Conservation (phyloP, 2,888 invertebrate species). For the Caenorhabditis auriculariae region DNA sequence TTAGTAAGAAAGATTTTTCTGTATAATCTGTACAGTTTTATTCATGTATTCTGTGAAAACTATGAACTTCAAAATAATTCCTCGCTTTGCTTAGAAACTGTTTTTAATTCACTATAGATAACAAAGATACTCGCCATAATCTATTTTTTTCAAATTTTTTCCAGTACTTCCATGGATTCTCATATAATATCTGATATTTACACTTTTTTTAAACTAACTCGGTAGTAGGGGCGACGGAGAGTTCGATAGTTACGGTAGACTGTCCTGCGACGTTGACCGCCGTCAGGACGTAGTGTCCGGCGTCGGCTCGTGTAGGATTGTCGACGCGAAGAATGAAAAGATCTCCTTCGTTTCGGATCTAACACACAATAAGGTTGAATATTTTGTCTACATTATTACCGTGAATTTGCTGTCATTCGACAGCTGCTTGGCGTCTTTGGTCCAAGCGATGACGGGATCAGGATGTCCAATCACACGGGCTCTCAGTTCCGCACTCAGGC, state of each 20-base stretch:
- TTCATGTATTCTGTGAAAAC: too few relatives aligned
- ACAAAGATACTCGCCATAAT: too few relatives aligned
- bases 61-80: too few relatives aligned
- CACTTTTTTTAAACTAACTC: too few relatives aligned
- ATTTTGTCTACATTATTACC: conserved; percentile 18
- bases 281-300: conserved; percentile 47
- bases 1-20: too few relatives aligned
- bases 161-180: too few relatives aligned
- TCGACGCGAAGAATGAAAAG: conserved; percentile 47
- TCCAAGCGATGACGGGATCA: conserved; percentile 56
- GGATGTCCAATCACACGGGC: conserved; percentile 47
- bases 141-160: too few relatives aligned
- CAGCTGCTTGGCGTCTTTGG: conserved; percentile 16
- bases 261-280: conserved; percentile 50
- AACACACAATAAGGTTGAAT: too few relatives aligned
- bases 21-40: too few relatives aligned
- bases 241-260: conserved; percentile 27
- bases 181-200: too few relatives aligned
- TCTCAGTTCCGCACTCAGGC: conserved; percentile 37
- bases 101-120: too few relatives aligned
- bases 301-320: conserved; percentile 38
- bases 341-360: conserved; percentile 49
- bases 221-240: conserved; percentile 32
- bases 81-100: too few relatives aligned
- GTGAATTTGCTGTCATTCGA: conserved; percentile 39